Evolutionary conservation across 1,140 invertebrate species (phyloP).

Genomic region (Drosophila aff.): DNA sequence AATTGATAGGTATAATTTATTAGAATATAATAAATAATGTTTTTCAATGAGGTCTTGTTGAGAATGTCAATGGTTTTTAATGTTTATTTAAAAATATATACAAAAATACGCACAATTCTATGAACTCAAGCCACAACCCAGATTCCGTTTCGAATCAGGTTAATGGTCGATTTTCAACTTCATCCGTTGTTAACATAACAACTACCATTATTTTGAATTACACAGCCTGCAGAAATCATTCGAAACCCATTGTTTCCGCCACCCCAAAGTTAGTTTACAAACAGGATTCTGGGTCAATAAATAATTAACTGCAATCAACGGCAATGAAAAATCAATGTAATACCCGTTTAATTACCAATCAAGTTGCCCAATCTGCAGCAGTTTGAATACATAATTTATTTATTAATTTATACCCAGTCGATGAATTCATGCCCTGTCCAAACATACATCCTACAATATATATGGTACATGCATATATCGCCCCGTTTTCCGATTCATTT

Average conservation of each 20-base stretch:
- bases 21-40: background rate
- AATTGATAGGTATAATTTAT: too few relatives aligned
- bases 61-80: background rate
- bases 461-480: constrained; percentile 23
- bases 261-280: constrained; percentile 4
- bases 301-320: constrained; percentile 41
- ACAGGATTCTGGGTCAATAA: constrained; percentile 21
- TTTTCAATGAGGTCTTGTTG: background rate
- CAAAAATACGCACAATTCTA: background rate
- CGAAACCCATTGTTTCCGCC: background rate
- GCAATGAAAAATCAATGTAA: constrained; percentile 41
- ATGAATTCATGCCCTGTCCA: constrained; percentile 29
- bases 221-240: background rate
- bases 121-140: background rate
- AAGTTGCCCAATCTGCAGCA: constrained; percentile 43
- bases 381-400: constrained; percentile 57
- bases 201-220: background rate
- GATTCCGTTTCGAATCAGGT: background rate
- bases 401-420: constrained; percentile 39
- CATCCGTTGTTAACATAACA: background rate
- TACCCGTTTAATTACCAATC: constrained; percentile 41
- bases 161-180: background rate
- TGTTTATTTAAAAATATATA: background rate
- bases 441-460: constrained; percentile 19
- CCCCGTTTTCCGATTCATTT: constrained; percentile 45